A percentile compares a stretch with the other conserved stretches of the same genome.
Evolutionary conservation across 2,888 invertebrate species (phyloP).

Genomic region (Plutella xylostella): DNA sequence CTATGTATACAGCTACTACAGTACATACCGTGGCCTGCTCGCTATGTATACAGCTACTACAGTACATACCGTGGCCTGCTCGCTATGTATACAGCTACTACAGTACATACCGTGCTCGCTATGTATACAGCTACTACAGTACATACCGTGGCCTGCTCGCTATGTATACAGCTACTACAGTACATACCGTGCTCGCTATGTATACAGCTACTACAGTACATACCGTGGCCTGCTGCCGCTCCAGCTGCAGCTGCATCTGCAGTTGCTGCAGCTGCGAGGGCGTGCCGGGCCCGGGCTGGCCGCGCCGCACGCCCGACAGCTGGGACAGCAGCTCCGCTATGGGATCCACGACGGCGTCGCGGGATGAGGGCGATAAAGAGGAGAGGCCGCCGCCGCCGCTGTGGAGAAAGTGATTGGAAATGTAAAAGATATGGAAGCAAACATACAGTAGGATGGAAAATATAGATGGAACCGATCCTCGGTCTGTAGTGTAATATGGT

Average conservation of each 20-base stretch:
- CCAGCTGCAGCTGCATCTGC: constrained; percentile 94
- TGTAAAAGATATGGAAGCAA: no score
- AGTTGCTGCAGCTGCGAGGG: constrained; percentile 91
- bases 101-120: no score
- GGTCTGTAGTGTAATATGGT: no score
- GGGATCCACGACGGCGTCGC: constrained; percentile 96
- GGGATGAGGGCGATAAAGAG: constrained; percentile 87
- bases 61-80: no score
- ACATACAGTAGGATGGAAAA: no score
- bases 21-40: constrained; percentile 92
- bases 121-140: background rate
- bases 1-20: constrained; percentile 94
- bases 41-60: no score
- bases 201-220: constrained; percentile 17
- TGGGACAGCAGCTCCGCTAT: constrained; percentile 96
- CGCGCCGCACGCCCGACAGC: constrained; percentile 91
- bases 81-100: no score
- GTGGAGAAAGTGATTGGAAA: no score
- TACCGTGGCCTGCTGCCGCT: constrained; percentile 86
- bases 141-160: background rate
- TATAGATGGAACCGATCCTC: no score
- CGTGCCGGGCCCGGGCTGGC: constrained; percentile 67
- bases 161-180: background rate
- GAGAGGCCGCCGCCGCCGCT: constrained; percentile 89
- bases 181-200: background rate